Percentiles rank a stretch among this genome's conserved stretches.
phyloP scores from a whole-genome alignment of 2,888 invertebrate genomes.

The Crossocerus cetratus region DNA sequence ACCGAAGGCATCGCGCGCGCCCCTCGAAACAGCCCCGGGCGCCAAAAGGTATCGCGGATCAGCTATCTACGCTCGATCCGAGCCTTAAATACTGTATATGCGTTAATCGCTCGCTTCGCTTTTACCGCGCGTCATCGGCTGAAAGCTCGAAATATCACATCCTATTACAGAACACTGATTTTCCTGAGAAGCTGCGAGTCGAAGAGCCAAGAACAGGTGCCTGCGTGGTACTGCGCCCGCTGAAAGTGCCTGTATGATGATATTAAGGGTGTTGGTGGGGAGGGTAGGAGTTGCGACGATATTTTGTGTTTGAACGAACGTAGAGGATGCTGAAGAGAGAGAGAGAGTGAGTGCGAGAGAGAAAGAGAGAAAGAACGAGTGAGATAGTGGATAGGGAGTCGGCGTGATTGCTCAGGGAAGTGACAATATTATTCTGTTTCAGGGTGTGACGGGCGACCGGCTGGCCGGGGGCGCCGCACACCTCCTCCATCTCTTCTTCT shows the following conservation, averaged over 20 bases:
- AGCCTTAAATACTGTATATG: no score
- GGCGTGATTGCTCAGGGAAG: slow-evolving; percentile 65
- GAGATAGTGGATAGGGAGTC: slow-evolving; percentile 52
- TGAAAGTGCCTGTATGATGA: background rate
- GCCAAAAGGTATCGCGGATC: no score
- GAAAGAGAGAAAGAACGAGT: slow-evolving; percentile 6
- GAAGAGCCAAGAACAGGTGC: no score
- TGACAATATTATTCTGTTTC: slow-evolving; percentile 76
- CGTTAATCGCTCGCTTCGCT: no score
- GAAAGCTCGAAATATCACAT: no score
- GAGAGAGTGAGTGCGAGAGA: slow-evolving; percentile 6
- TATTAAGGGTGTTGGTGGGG: background rate
- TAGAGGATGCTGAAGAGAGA: slow-evolving; percentile 35
- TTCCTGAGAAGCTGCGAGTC: no score
- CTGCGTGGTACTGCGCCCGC: background rate
- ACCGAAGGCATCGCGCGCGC: no score
- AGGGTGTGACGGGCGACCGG: slow-evolving; percentile 77
- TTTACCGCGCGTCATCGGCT: no score
- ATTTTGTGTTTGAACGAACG: background rate
- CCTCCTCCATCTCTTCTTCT: slow-evolving; percentile 75
- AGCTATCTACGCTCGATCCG: no score
- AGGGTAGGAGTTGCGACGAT: background rate
- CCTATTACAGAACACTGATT: no score
- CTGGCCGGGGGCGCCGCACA: slow-evolving; percentile 77
- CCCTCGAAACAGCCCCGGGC: no score